Percentiles rank a stretch among this genome's conserved stretches.
Evolutionary conservation across 2,888 invertebrate genomes (phyloP).

Genomic region (Tryphoninae sp.): DNA sequence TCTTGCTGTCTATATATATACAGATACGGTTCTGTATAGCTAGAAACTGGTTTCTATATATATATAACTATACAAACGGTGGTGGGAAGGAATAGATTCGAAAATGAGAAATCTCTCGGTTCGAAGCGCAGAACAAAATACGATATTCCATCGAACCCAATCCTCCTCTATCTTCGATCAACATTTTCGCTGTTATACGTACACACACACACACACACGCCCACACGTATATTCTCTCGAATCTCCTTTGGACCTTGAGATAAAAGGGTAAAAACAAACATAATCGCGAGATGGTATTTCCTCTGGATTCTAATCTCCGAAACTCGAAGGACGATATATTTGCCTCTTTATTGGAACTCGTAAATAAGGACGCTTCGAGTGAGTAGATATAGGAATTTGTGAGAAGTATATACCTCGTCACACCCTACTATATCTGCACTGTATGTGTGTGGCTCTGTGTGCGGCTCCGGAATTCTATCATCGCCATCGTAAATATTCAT

Average conservation of each 20-base stretch:
- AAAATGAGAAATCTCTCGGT: constrained; percentile 52
- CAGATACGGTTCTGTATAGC: not conserved
- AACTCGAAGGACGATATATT: not conserved
- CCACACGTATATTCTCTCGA: not conserved
- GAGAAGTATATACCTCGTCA: constrained; percentile 42
- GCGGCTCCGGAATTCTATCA: constrained; percentile 51
- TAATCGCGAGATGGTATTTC: not conserved
- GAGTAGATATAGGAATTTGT: not conserved
- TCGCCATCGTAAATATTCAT: constrained; percentile 77
- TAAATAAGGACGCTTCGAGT: not conserved
- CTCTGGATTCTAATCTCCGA: constrained; percentile 11
- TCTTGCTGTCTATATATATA: constrained; percentile 8
- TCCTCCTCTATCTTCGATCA: constrained; percentile 18
- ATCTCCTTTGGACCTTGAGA: constrained; percentile 9
- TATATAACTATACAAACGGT: not conserved
- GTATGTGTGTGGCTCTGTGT: constrained; percentile 6
- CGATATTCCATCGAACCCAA: constrained; percentile 51
- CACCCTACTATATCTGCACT: constrained; percentile 61
- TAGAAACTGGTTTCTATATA: constrained; percentile 15
- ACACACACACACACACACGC: not conserved
- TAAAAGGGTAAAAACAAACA: not conserved
- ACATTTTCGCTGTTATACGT: constrained; percentile 24
- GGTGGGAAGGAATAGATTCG: constrained; percentile 37
- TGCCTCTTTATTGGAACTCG: constrained; percentile 6
- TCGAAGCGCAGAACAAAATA: constrained; percentile 42